A percentile compares a stretch with the other conserved stretches of the same genome.
phyloP scores from a whole-genome alignment of 2,888 invertebrate genomes.

The Hirtodrosophila cameraria region DNA sequence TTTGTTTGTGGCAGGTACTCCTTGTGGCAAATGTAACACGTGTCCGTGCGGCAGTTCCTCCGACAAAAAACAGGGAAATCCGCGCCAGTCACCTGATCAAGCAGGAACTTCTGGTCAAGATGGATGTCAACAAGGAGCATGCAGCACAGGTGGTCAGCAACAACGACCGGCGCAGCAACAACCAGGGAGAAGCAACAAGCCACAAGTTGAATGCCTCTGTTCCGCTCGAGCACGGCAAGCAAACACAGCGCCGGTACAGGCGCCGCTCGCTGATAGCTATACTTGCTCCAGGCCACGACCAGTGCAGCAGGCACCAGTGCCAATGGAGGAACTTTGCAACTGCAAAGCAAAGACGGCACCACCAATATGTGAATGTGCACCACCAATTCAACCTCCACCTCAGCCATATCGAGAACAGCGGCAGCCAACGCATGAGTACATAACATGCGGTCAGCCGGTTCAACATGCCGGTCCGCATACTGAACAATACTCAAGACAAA shows the following conservation, averaged over 20 bases:
- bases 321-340: slow-evolving; percentile 28
- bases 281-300: slow-evolving; percentile 26
- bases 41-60: slow-evolving; percentile 54
- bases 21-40: slow-evolving; percentile 59
- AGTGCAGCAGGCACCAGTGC: not conserved
- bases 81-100: not conserved
- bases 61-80: not conserved
- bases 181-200: not conserved
- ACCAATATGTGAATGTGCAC: slow-evolving; percentile 41
- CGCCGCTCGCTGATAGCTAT: slow-evolving; percentile 50
- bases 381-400: slow-evolving; percentile 7
- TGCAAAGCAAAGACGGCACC: slow-evolving; percentile 26
- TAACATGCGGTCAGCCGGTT: slow-evolving; percentile 45
- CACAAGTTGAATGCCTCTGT: slow-evolving; percentile 47
- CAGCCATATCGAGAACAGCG: not conserved
- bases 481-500: not conserved
- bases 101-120: no score
- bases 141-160: slow-evolving; percentile 4
- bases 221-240: slow-evolving; percentile 13
- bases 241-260: not conserved
- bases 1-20: slow-evolving; percentile 20
- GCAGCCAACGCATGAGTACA: slow-evolving; percentile 32
- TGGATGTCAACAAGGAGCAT: not conserved
- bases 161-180: not conserved
- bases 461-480: not conserved